These are phyloP conservation scores for Dufourea novaeangliae DNA, from an alignment of 1,140 invertebrate species.

Conservation along the genomic window DNA sequence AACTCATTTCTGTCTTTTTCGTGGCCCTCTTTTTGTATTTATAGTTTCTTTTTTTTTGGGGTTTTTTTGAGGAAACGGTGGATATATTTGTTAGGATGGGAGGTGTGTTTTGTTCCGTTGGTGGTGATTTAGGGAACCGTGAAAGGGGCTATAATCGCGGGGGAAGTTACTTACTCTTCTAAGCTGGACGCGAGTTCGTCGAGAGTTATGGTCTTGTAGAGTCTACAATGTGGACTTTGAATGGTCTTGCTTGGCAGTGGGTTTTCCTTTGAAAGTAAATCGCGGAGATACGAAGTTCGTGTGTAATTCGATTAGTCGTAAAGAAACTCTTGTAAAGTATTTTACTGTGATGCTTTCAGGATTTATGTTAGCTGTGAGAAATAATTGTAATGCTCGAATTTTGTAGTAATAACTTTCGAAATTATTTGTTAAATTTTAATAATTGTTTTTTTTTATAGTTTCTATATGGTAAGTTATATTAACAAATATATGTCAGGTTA, in stretches of 20 bases:
- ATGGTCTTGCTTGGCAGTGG: background rate
- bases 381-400: too few relatives aligned
- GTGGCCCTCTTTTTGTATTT: background rate
- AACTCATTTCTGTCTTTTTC: background rate
- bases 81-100: background rate
- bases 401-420: too few relatives aligned
- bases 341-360: too few relatives aligned
- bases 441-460: too few relatives aligned
- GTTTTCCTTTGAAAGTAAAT: too few relatives aligned
- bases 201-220: background rate
- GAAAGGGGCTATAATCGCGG: background rate
- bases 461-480: too few relatives aligned
- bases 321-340: too few relatives aligned
- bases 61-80: background rate
- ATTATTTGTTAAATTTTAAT: too few relatives aligned
- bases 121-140: background rate
- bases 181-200: background rate
- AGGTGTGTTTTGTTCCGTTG: background rate
- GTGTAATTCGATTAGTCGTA: too few relatives aligned
- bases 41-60: background rate
- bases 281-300: too few relatives aligned
- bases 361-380: background rate
- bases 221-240: too few relatives aligned
- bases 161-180: background rate
- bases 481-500: too few relatives aligned